These are phyloP conservation scores for Cyrtonyx montezumae DNA, from an alignment of 2,113 vertebrate species.

Conservation along the genomic window DNA sequence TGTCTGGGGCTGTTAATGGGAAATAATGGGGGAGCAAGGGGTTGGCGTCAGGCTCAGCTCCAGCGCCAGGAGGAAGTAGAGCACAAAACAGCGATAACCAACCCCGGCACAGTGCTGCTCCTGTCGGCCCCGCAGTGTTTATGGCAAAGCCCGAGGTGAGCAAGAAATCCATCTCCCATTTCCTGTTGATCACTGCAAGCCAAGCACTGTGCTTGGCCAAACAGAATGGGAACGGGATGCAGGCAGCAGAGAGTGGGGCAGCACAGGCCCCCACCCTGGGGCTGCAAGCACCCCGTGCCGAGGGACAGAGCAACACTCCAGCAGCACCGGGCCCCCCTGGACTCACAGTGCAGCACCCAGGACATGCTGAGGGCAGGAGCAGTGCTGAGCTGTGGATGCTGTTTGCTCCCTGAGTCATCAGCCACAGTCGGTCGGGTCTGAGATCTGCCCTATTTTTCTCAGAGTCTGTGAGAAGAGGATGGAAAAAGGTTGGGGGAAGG, in stretches of 20 bases:
- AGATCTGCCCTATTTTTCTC: neutral
- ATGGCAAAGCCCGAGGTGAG: conserved; percentile 69
- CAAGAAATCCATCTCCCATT: conserved; percentile 74
- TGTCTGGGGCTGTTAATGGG: neutral
- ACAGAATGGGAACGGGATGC: neutral
- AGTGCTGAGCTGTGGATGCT: neutral
- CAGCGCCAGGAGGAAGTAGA: neutral
- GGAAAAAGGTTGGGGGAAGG: neutral
- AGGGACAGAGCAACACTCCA: accelerated
- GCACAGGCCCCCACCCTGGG: neutral
- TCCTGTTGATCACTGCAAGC: conserved; percentile 70
- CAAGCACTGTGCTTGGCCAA: conserved; percentile 47
- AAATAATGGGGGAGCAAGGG: conserved; percentile 2
- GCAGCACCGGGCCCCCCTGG: neutral
- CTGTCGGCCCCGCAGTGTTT: conserved; percentile 71
- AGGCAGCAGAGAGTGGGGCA: neutral
- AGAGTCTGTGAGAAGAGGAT: conserved; percentile 1
- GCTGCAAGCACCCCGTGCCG: accelerated
- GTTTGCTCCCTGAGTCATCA: conserved; percentile 30
- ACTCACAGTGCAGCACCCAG: too few species aligned
- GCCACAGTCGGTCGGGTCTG: neutral
- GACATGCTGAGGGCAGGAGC: neutral
- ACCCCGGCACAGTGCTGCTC: neutral
- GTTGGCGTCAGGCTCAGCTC: accelerated
- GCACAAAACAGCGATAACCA: conserved; percentile 58